A percentile compares a stretch with the other conserved stretches of the same genome.
Evolutionary conservation across 1,140 invertebrate species (phyloP).

Genomic region (Copidosoma floridanum): DNA sequence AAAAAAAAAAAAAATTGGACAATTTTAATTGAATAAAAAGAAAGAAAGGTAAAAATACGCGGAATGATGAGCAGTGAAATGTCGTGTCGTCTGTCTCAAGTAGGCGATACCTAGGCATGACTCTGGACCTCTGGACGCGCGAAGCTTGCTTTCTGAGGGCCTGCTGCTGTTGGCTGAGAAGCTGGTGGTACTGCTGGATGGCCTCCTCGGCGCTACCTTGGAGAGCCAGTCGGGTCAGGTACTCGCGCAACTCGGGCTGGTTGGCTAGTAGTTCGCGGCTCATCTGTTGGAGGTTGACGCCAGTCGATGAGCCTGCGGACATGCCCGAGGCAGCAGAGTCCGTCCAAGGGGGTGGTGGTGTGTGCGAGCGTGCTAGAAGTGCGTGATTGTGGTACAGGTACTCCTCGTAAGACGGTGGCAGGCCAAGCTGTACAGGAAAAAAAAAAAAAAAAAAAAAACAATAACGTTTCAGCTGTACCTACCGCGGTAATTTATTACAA

Average conservation of each 20-base stretch:
- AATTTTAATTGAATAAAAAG: too few relatives aligned
- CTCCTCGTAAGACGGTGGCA: slow-evolving; percentile 54
- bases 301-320: slow-evolving; percentile 9
- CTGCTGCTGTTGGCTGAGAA: slow-evolving; percentile 32
- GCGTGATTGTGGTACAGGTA: slow-evolving; percentile 48
- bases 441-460: too few relatives aligned
- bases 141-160: slow-evolving; percentile 43
- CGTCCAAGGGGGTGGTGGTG: slow-evolving; percentile 53
- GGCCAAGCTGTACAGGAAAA: slow-evolving; percentile 39
- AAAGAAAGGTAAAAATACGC: too few relatives aligned
- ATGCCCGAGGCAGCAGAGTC: slow-evolving; percentile 31
- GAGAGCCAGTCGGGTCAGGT: slow-evolving; percentile 37
- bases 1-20: too few relatives aligned
- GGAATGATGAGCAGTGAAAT: too few relatives aligned
- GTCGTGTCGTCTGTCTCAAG: too few relatives aligned
- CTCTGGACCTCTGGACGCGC: slow-evolving; percentile 38
- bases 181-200: slow-evolving; percentile 34
- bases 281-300: slow-evolving; percentile 32
- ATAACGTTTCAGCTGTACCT: too few relatives aligned
- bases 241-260: slow-evolving; percentile 46
- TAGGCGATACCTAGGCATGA: too few relatives aligned
- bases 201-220: slow-evolving; percentile 35
- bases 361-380: slow-evolving; percentile 49
- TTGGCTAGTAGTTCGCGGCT: slow-evolving; percentile 42
- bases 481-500: too few relatives aligned